Percentiles rank a stretch among this genome's conserved stretches.
Conservation (phyloP, 2,888 invertebrate species). For the Phragmatobia fuliginosa region DNA sequence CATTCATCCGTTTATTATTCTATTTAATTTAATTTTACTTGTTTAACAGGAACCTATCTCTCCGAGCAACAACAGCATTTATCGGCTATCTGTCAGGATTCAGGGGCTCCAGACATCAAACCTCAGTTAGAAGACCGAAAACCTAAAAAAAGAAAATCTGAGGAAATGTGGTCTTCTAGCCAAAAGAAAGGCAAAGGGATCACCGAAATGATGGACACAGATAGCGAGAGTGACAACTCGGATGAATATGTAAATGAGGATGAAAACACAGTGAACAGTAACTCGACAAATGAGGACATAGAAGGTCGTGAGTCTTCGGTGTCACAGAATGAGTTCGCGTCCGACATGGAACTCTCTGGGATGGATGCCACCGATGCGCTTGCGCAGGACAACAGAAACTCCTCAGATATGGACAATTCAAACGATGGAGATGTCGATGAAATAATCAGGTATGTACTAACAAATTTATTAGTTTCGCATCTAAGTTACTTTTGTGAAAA, state of each 20-base stretch:
- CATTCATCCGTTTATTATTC: neutral
- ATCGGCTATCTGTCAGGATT: slow-evolving; percentile 77
- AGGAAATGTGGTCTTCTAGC: slow-evolving; percentile 86
- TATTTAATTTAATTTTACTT: slow-evolving; percentile 10
- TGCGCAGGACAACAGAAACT: slow-evolving; percentile 75
- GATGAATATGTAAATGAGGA: slow-evolving; percentile 80
- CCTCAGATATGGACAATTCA: slow-evolving; percentile 87
- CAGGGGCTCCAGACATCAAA: slow-evolving; percentile 62
- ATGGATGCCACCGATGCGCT: slow-evolving; percentile 88
- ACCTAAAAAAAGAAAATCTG: slow-evolving; percentile 88
- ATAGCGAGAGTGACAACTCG: slow-evolving; percentile 84
- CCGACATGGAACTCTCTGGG: slow-evolving; percentile 88
- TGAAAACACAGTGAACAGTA: slow-evolving; percentile 80
- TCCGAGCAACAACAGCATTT: slow-evolving; percentile 82
- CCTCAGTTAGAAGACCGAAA: slow-evolving; percentile 76
- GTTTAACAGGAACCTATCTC: slow-evolving; percentile 72
- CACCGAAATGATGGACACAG: slow-evolving; percentile 88
- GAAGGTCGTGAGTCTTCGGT: slow-evolving; percentile 78
- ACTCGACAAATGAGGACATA: slow-evolving; percentile 78
- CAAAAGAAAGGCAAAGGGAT: slow-evolving; percentile 88
- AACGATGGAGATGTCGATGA: slow-evolving; percentile 89
- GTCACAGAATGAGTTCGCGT: slow-evolving; percentile 86
- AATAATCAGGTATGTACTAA: slow-evolving; percentile 78
- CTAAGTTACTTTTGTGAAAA: neutral
- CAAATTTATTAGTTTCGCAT: slow-evolving; percentile 1